These are phyloP conservation scores for Pangasius macronema DNA, from an alignment of 2,797 vertebrate species.

Conservation along the genomic window DNA sequence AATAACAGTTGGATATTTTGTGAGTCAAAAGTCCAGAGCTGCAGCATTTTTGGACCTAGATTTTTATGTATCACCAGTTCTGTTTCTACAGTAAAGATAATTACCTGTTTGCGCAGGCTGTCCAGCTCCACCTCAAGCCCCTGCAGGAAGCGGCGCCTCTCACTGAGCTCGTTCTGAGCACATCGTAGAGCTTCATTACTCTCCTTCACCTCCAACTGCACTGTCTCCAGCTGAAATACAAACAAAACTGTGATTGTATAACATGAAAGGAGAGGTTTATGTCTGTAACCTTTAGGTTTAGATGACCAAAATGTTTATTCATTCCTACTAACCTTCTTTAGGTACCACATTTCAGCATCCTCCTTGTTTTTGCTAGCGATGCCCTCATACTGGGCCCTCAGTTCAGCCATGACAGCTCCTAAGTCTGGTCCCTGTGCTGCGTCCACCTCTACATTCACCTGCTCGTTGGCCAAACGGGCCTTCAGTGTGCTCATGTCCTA, in stretches of 20 bases:
- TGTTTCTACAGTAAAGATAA: neutral
- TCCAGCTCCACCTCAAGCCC: slow-evolving; percentile 78
- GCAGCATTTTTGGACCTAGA: neutral
- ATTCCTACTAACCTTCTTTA: slow-evolving; percentile 74
- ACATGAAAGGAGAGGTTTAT: neutral
- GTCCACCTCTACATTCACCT: slow-evolving; percentile 81
- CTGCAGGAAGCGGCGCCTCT: slow-evolving; percentile 78
- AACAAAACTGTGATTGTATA: slow-evolving; percentile 7
- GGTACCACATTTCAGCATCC: slow-evolving; percentile 79
- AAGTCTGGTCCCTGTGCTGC: slow-evolving; percentile 78
- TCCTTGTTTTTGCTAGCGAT: slow-evolving; percentile 82
- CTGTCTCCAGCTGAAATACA: slow-evolving; percentile 68
- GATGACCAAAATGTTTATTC: too few species aligned
- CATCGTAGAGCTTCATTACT: slow-evolving; percentile 75
- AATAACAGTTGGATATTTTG: neutral
- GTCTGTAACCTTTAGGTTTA: neutral
- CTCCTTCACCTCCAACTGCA: slow-evolving; percentile 78
- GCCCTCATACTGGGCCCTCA: slow-evolving; percentile 80
- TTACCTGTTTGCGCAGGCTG: slow-evolving; percentile 77
- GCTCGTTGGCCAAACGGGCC: slow-evolving; percentile 70
- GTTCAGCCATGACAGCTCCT: slow-evolving; percentile 73
- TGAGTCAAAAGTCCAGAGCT: neutral
- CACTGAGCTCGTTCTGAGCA: slow-evolving; percentile 74
- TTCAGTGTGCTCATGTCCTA: slow-evolving; percentile 74
- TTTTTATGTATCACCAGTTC: neutral